Evolutionary conservation across 2,113 vertebrate species (phyloP), one percentile per base, ranked within the genome.

Genomic region (Urocynchramus pylzowi): DNA sequence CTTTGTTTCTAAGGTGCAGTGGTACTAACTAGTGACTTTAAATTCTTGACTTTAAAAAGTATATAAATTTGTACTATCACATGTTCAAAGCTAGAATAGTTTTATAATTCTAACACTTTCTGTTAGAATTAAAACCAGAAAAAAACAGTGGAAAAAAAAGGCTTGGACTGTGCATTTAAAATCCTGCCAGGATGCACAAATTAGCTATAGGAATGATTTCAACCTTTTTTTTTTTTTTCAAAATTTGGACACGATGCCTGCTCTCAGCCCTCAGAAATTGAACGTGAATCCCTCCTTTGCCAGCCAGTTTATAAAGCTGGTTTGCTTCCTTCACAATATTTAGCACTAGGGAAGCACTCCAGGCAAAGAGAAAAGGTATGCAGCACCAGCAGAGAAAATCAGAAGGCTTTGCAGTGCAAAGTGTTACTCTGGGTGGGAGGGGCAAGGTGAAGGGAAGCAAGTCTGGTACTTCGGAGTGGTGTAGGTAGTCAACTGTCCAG

Each of bases 361-460:
- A 39, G 53, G 31, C 81, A 35, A 83, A 78, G 67, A 9, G 16
- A 47, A 31, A 27, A 30, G 1, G 1, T 35, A 10, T 39, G 26
- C 18, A 6, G 30, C 0, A 0, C 21, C 1, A 1, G 37, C 12
- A 9, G 33, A 39, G 14, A 4, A 6, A 33, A 37, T 0, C 3
- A 16, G 39, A 20, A 33, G 31, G 1, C 30, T 65, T 52, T 6
- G 7, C 39, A 7, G 12, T 1, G 2, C 0, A 0, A 20, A 14
- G 8, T n/a, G 33, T 30, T 53, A 4, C 9, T 12, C 24, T 28
- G 53, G 42, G 16, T 54, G 27, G 53, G 27, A 70, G 35, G 39
- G 49, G 16, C 30, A 45, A 49, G 59, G 28, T 0, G 0, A 50
- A 65, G 39, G 71, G 20, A 50, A 3, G 16, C 0, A 1, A 50